phyloP scores from a whole-genome alignment of 2,113 vertebrate species.

The Salvator merianae region DNA sequence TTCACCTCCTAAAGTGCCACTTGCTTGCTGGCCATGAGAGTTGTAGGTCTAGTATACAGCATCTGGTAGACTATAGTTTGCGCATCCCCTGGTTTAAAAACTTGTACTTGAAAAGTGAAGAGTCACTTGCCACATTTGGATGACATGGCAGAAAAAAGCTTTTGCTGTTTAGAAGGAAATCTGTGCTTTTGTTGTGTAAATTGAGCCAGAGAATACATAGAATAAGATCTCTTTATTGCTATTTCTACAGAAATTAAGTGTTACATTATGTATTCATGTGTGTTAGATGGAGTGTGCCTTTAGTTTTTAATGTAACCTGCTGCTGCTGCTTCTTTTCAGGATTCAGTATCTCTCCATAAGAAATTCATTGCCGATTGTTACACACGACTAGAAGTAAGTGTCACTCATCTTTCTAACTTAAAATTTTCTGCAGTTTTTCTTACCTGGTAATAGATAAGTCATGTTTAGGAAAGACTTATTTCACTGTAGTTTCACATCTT shows the following conservation, averaged over 20 bases:
- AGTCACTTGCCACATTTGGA: too few species aligned
- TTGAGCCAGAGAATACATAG: background rate
- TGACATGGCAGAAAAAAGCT: too few species aligned
- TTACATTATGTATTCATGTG: background rate
- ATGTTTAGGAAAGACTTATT: background rate
- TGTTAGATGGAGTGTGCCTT: background rate
- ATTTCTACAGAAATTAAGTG: too few species aligned
- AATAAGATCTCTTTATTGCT: too few species aligned
- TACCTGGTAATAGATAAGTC: background rate
- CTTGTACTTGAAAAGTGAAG: too few species aligned
- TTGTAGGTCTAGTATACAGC: too few species aligned
- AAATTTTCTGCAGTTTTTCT: background rate
- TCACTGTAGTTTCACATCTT: background rate
- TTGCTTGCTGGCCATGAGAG: too few species aligned
- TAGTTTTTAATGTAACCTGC: slow-evolving; percentile 31
- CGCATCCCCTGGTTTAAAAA: too few species aligned
- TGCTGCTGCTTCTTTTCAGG: slow-evolving; percentile 72
- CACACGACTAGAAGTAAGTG: slow-evolving; percentile 91
- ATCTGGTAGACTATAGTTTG: too few species aligned
- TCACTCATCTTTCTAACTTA: background rate
- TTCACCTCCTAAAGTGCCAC: too few species aligned
- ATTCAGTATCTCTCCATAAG: slow-evolving; percentile 97
- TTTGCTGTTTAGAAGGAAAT: too few species aligned
- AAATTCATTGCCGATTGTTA: slow-evolving; percentile 99
- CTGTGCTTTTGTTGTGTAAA: background rate